Conservation (phyloP, 2,113 vertebrate genomes). For the Rhabdomys dilectus region DNA sequence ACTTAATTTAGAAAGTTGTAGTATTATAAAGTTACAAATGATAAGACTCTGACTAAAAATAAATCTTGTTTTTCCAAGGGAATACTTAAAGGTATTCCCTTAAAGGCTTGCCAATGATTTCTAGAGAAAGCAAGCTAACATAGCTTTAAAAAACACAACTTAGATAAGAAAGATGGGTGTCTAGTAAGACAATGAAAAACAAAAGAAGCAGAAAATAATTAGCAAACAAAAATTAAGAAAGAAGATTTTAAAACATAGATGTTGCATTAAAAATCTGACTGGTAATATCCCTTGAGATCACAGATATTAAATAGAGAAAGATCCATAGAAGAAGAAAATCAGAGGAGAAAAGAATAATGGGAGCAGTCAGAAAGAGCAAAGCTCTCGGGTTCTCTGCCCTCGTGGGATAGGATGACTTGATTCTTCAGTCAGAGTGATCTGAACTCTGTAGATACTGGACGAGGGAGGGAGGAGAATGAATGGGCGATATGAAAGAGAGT, state of each 20-base stretch:
- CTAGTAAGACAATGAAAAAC: constrained; percentile 36
- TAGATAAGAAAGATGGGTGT: neutral
- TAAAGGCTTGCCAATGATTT: neutral
- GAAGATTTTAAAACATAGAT: neutral
- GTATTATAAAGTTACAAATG: constrained; percentile 18
- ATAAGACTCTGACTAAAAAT: constrained; percentile 40
- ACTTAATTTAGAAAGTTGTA: constrained; percentile 43
- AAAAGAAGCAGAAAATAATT: neutral
- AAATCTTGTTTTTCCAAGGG: constrained; percentile 15
- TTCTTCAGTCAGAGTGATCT: neutral
- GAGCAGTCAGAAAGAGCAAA: neutral
- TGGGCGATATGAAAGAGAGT: neutral
- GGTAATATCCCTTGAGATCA: neutral
- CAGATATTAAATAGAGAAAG: neutral
- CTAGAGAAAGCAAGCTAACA: constrained; percentile 36
- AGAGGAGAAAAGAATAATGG: neutral
- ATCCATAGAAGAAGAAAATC: neutral
- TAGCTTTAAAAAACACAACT: constrained; percentile 3
- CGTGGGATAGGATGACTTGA: neutral
- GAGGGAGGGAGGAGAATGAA: neutral
- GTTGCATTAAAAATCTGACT: neutral
- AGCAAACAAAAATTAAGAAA: neutral
- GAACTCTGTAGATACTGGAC: neutral
- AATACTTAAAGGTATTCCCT: constrained; percentile 1
- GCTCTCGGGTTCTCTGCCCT: neutral